Evolutionary conservation across 2,113 vertebrate genomes (phyloP).

Genomic region (Oncorhynchus clarkii): DNA sequence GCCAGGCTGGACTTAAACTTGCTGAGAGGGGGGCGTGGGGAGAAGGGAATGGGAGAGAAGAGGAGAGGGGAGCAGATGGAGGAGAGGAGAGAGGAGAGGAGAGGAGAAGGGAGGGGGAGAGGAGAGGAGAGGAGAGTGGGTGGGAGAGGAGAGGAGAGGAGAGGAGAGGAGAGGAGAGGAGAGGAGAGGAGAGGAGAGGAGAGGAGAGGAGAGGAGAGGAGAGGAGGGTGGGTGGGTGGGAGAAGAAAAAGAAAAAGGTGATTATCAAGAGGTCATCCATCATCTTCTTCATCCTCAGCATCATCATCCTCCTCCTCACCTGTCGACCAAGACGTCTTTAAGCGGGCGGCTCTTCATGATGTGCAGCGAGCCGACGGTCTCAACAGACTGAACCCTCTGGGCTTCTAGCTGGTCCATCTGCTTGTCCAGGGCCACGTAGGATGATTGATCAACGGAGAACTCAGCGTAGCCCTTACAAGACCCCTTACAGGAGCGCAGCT

Average conservation of each 20-base stretch:
- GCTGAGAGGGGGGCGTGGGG: slow-evolving; percentile 74
- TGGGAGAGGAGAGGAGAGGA: too few relatives aligned
- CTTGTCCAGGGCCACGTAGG: slow-evolving; percentile 81
- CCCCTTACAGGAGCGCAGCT: slow-evolving; percentile 92
- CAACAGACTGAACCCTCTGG: slow-evolving; percentile 59
- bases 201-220: too few relatives aligned
- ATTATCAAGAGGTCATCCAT: too few relatives aligned
- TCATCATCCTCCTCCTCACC: too few relatives aligned
- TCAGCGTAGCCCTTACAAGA: slow-evolving; percentile 74
- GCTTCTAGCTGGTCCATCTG: slow-evolving; percentile 79
- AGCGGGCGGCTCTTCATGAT: slow-evolving; percentile 79
- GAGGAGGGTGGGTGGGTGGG: too few relatives aligned
- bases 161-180: too few relatives aligned
- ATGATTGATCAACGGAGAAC: slow-evolving; percentile 75
- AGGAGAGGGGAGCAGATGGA: too few relatives aligned
- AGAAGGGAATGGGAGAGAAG: too few relatives aligned
- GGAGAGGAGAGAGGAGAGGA: too few relatives aligned
- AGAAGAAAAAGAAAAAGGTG: too few relatives aligned
- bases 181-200: rapidly evolving
- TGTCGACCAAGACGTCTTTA: slow-evolving; percentile 58
- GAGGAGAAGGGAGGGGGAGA: too few relatives aligned
- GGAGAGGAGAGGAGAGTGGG: rapidly evolving
- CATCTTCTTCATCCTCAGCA: too few relatives aligned
- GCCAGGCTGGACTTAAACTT: slow-evolving; percentile 67
- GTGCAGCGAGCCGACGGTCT: slow-evolving; percentile 63